phyloP scores from a whole-genome alignment of 2,113 vertebrate species.

The Protobothrops mucrosquamatus region DNA sequence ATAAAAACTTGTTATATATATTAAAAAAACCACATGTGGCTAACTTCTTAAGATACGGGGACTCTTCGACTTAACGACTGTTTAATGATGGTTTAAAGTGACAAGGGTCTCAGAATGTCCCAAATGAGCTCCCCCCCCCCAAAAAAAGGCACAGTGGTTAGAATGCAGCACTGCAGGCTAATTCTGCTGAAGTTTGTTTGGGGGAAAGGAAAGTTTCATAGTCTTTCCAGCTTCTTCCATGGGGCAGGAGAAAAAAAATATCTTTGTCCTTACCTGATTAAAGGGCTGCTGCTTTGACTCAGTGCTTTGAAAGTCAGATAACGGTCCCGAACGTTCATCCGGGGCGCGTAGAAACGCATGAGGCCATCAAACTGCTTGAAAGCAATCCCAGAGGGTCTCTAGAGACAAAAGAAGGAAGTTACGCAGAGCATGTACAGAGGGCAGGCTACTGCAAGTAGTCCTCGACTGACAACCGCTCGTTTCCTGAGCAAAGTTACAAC shows the following conservation, averaged over 20 bases:
- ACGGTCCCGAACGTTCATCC: conserved; percentile 86
- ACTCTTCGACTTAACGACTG: no score
- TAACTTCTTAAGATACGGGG: no score
- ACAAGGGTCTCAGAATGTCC: no score
- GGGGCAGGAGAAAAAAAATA: fast-evolving
- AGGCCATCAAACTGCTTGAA: conserved; percentile 94
- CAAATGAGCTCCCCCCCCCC: no score
- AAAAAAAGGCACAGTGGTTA: no score
- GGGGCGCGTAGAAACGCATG: conserved; percentile 91
- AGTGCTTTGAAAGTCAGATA: conserved; percentile 94
- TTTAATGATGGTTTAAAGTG: no score
- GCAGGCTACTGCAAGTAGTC: background rate
- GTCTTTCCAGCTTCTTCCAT: background rate
- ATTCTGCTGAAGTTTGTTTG: background rate
- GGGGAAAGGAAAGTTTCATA: background rate
- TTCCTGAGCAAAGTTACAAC: background rate
- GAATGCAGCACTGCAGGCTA: no score
- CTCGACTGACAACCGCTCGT: background rate
- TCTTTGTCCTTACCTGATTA: conserved; percentile 77
- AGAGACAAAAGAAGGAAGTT: conserved; percentile 39
- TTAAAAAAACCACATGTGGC: no score
- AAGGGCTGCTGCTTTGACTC: conserved; percentile 78
- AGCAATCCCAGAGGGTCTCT: conserved; percentile 87
- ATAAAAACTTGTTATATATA: no score
- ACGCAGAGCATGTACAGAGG: background rate